Base-by-base conservation (phyloP, 2,888 invertebrate species). In the Epistrophe grossulariae region DNA sequence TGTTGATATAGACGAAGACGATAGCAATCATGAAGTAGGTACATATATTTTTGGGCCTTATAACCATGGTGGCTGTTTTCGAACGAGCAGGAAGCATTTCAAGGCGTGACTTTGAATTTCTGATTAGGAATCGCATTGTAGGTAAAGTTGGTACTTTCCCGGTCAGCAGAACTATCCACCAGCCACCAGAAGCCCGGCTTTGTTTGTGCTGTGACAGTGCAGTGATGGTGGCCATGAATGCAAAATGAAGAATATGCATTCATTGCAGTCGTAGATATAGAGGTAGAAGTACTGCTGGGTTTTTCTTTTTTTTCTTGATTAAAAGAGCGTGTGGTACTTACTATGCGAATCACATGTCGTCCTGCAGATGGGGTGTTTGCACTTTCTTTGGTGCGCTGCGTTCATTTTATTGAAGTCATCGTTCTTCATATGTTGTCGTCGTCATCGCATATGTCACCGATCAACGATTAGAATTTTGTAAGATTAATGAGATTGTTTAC, bases 71-170 rank as follows among this genome's bases (percentile, higher is more conserved):
- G 35, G 60, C 72, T 84, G 77, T 71, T 66, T 72, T 60, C 15
- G 13, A 24, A 64, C 55, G 57, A 85, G 79, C 85, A 85, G 85
- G 85, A 85, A 85, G 74, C 82, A 85, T 85, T 70, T 74, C n/a
- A 72, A 85, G 73, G 82, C 38, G 78, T 79, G 82, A 28, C 68
- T 78, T 38, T 85, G 85, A 82, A 85, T 85, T 71, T 43, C 38
- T 82, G 70, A 85, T 85, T 24, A 79, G 60, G 60, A 72, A 31
- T 55, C 59, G n/a, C 68, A 68, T 76, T 79, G 74, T 24, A 24
- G 24, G 24, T 35, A 50, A n/a, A 48, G 35, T 17, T 77, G 74
- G 84, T 85, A 85, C 38, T 85, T 82, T 82, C 78, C 85, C 85
- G 82, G 81, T 85, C 78, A 82, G 52, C 68, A 70, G 48, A 11